A percentile compares a stretch with the other conserved stretches of the same genome.
Conservation (phyloP, 1,140 invertebrate species). For the Nomia melanderi region DNA sequence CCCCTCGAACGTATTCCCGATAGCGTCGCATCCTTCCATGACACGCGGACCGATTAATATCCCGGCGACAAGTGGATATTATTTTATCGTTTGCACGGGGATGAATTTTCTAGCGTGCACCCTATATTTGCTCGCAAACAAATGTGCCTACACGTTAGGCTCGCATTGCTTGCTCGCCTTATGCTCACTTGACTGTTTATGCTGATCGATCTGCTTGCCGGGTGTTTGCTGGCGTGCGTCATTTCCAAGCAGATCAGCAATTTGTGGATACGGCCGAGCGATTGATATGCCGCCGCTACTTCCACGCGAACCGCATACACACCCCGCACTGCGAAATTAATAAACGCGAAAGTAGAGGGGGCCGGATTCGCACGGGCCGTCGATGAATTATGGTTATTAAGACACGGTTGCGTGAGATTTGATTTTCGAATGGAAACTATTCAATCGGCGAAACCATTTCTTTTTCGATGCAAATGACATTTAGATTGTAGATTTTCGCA, state of each 20-base stretch:
- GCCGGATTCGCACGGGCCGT: not conserved
- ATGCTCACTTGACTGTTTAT: slow-evolving; percentile 25
- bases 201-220: slow-evolving; percentile 33
- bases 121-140: slow-evolving; percentile 19
- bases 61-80: slow-evolving; percentile 10
- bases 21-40: not conserved
- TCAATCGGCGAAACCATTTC: too few species aligned
- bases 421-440: too few species aligned
- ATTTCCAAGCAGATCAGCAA: slow-evolving; percentile 36
- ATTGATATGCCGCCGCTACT: slow-evolving; percentile 4
- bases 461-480: too few species aligned
- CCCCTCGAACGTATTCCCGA: not conserved
- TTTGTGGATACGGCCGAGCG: slow-evolving; percentile 12
- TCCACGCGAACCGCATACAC: not conserved
- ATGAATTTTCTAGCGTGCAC: slow-evolving; percentile 7
- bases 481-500: too few species aligned
- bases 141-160: slow-evolving; percentile 21
- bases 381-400: not conserved
- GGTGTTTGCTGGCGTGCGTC: slow-evolving; percentile 23
- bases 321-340: not conserved
- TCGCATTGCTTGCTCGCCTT: slow-evolving; percentile 11
- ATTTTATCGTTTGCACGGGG: slow-evolving; percentile 4
- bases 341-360: not conserved
- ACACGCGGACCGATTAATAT: not conserved
- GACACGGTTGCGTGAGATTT: too few species aligned